Conservation (phyloP, 2,113 vertebrate genomes). For the Anolis carolinensis region DNA sequence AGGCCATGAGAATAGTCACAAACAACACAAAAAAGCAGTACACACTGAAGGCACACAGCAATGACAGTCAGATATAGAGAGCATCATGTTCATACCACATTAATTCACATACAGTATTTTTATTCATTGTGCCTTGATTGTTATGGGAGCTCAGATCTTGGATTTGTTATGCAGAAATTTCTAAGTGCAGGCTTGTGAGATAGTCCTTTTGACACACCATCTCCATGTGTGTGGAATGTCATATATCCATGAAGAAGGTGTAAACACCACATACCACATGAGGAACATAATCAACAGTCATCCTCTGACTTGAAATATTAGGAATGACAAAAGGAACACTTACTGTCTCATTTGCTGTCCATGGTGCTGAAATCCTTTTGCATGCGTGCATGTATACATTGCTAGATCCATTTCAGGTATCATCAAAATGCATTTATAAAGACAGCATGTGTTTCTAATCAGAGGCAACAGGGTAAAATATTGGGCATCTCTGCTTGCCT, state of each 20-base stretch:
- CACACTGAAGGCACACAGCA: neutral
- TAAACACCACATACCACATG: neutral
- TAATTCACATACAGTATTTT: neutral
- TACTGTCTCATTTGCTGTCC: constrained; percentile 45
- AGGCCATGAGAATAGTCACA: no score
- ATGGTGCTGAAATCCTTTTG: constrained; percentile 57
- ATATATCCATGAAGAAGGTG: no score
- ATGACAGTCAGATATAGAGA: neutral
- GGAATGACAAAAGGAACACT: neutral
- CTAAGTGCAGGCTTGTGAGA: neutral
- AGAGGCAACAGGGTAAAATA: neutral
- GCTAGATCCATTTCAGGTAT: neutral
- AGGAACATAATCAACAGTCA: neutral
- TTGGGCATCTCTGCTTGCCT: neutral
- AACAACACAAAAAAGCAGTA: neutral
- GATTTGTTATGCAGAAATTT: neutral
- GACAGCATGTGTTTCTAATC: neutral
- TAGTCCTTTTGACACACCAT: neutral
- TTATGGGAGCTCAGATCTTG: no score
- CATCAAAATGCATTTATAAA: neutral
- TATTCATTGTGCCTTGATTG: neutral
- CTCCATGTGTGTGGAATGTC: neutral
- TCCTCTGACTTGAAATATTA: neutral
- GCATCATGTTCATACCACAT: neutral
- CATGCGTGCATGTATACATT: neutral